Evolutionary conservation across 2,113 vertebrate species (phyloP).

Genomic region (Clarias macrocephalus): DNA sequence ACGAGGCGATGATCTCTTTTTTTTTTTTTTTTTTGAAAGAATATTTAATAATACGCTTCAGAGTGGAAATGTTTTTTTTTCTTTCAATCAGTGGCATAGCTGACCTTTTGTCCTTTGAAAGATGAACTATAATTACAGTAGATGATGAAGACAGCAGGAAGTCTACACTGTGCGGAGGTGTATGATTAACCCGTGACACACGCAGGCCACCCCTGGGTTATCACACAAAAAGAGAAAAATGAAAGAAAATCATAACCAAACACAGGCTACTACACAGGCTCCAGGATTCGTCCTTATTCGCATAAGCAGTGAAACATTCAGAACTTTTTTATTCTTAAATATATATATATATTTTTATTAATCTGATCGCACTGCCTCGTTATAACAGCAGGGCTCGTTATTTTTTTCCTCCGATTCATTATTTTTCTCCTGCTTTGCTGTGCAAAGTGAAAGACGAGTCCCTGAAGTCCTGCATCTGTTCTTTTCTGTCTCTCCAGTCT

Average conservation of each 20-base stretch:
- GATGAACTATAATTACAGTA: background rate
- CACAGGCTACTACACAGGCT: background rate
- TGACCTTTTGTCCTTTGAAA: background rate
- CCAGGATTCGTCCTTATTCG: background rate
- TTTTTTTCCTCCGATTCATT: background rate
- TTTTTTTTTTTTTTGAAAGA: too few species aligned
- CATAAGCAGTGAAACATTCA: background rate
- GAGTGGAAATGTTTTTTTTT: background rate
- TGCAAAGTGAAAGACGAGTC: background rate
- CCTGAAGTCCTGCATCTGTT: conserved; percentile 12
- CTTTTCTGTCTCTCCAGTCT: conserved; percentile 2
- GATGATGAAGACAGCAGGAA: background rate
- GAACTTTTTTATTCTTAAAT: background rate
- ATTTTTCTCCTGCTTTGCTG: background rate
- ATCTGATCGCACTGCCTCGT: background rate
- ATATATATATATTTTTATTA: too few species aligned
- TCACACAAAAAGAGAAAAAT: background rate
- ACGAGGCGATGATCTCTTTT: background rate
- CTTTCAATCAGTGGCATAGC: background rate
- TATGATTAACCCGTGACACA: background rate
- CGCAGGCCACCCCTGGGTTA: background rate
- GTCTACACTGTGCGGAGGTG: background rate
- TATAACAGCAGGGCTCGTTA: background rate
- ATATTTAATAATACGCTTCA: background rate
- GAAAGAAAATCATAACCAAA: background rate